These are phyloP conservation scores for Isurus oxyrinchus DNA, from an alignment of 2,113 vertebrate genomes.

Conservation along the genomic window DNA sequence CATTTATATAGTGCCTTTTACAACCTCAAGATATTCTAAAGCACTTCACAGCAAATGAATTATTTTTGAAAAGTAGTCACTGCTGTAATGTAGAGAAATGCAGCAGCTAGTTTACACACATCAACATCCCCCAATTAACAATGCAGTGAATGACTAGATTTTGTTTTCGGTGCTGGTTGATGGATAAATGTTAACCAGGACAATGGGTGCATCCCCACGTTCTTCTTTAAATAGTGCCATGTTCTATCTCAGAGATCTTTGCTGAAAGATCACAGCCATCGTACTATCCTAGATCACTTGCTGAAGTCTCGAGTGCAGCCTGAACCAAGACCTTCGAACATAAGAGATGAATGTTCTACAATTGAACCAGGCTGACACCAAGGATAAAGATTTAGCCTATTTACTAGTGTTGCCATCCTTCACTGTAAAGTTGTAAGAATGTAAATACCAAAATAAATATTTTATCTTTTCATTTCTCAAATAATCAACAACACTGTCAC, in stretches of 20 bases:
- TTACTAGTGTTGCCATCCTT: background rate
- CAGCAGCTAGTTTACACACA: too few relatives aligned
- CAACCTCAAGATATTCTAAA: too few relatives aligned
- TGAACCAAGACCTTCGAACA: background rate
- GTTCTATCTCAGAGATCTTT: background rate
- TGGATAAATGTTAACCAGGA: too few relatives aligned
- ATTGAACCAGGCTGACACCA: background rate
- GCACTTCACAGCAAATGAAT: too few relatives aligned
- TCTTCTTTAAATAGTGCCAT: background rate
- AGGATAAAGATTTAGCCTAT: background rate
- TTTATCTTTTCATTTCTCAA: background rate
- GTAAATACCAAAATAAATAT: background rate
- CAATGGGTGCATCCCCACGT: too few relatives aligned
- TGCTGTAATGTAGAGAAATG: too few relatives aligned
- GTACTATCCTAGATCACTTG: background rate
- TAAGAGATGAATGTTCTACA: background rate
- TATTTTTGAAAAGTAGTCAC: too few relatives aligned
- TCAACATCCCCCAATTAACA: too few relatives aligned
- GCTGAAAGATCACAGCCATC: background rate
- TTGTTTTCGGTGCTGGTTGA: too few relatives aligned
- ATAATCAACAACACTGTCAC: background rate
- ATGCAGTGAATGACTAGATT: too few relatives aligned
- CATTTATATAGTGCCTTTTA: too few relatives aligned
- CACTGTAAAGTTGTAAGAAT: background rate
- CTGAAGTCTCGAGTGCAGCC: background rate